Conservation (phyloP, 2,888 invertebrate species). For the Melanostoma mellinum region DNA sequence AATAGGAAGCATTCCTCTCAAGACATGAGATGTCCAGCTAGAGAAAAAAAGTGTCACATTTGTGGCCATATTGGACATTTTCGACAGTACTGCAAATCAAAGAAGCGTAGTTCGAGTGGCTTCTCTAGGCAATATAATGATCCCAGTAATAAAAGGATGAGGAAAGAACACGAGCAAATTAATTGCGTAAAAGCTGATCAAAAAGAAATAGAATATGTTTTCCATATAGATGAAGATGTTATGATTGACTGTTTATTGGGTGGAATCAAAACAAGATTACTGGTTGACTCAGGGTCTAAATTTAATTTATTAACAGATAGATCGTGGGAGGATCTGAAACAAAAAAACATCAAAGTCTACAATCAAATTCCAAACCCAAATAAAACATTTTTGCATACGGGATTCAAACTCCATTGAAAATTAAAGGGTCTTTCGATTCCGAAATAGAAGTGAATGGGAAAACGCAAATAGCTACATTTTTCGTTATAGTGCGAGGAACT, state of each 20-base stretch:
- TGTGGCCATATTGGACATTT: constrained; percentile 28
- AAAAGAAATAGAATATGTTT: constrained; percentile 4
- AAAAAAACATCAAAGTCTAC: constrained; percentile 10
- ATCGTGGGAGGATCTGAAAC: constrained; percentile 10
- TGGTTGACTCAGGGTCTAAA: constrained; percentile 22
- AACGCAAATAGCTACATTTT: constrained; percentile 1
- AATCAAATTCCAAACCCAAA: constrained; percentile 20
- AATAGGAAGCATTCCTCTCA: constrained; percentile 21
- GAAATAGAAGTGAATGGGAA: neutral
- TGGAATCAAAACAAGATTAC: neutral
- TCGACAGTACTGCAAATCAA: constrained; percentile 23
- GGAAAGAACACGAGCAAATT: neutral
- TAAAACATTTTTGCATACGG: constrained; percentile 11
- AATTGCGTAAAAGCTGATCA: neutral
- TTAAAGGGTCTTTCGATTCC: constrained; percentile 19
- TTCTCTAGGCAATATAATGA: neutral
- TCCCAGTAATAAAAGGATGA: neutral
- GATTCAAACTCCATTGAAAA: constrained; percentile 10
- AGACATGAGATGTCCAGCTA: constrained; percentile 20
- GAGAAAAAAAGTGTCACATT: constrained; percentile 18
- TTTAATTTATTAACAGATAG: constrained; percentile 16
- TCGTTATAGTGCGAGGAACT: constrained; percentile 1
- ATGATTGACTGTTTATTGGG: constrained; percentile 6
- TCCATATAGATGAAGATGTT: constrained; percentile 18
- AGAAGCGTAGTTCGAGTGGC: constrained; percentile 1